Percentiles rank a stretch among this genome's conserved stretches.
phyloP scores from a whole-genome alignment of 2,888 invertebrate genomes.

The Pilophorus perplexus region DNA sequence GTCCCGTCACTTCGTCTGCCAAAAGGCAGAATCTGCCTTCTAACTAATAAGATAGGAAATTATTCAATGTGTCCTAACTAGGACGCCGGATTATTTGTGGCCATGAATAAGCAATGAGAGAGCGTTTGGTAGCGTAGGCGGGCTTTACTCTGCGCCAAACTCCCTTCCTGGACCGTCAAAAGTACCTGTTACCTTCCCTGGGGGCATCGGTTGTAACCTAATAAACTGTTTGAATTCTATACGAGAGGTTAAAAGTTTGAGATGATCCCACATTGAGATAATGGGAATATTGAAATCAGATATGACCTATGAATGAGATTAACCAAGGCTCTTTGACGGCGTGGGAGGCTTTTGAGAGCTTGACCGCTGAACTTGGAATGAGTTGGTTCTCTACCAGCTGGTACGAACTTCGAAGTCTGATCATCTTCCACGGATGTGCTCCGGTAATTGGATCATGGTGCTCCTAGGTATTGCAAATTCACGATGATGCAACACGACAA shows the following conservation, averaged over 20 bases:
- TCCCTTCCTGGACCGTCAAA: conserved; percentile 19
- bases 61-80: conserved; percentile 26
- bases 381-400: too few species aligned
- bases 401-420: too few species aligned
- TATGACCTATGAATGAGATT: conserved; percentile 34
- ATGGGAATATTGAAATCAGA: conserved; percentile 31
- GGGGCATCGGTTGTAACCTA: conserved; percentile 25
- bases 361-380: too few species aligned
- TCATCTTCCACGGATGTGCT: too few species aligned
- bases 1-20: too few species aligned
- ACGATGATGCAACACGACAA: too few species aligned
- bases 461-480: too few species aligned
- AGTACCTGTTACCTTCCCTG: conserved; percentile 31
- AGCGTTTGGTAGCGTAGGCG: conserved; percentile 5
- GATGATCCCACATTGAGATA: conserved; percentile 22
- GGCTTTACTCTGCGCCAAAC: conserved; percentile 7
- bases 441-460: too few species aligned
- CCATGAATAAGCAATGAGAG: conserved; percentile 29
- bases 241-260: not conserved
- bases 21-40: too few species aligned
- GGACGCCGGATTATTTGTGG: not conserved
- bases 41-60: conserved; percentile 21
- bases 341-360: conserved; percentile 4
- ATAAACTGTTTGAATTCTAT: conserved; percentile 18
- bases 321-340: conserved; percentile 9